Percentiles rank a stretch among this genome's conserved stretches.
These are phyloP conservation scores for Diglossa brunneiventris DNA, from an alignment of 2,113 vertebrate species.

Conservation along the genomic window DNA sequence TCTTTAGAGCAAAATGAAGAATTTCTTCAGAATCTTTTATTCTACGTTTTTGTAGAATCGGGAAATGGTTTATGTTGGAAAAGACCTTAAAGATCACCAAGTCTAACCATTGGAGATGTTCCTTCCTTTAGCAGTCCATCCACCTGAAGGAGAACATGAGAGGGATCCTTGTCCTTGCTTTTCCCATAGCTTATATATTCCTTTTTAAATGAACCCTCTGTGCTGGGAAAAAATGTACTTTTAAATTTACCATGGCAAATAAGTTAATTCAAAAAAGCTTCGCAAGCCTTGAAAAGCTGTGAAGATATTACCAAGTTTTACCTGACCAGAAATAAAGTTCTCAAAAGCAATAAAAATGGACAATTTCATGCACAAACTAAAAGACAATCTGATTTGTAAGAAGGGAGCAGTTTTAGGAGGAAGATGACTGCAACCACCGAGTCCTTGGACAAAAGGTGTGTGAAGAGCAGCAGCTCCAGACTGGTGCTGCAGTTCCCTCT, in stretches of 20 bases:
- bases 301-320: background rate
- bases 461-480: background rate
- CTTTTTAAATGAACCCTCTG: background rate
- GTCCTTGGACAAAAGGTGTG: background rate
- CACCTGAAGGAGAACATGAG: background rate
- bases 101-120: background rate
- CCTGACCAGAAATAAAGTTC: background rate
- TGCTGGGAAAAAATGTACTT: background rate
- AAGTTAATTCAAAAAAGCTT: background rate
- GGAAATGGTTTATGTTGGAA: background rate
- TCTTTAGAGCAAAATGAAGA: background rate
- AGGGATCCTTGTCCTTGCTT: background rate
- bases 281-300: background rate
- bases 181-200: background rate
- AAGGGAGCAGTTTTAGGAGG: background rate
- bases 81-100: background rate
- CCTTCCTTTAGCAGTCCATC: background rate
- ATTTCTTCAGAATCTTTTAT: background rate
- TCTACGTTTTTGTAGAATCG: background rate
- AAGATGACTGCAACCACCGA: rapidly evolving
- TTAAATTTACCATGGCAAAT: background rate
- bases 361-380: background rate
- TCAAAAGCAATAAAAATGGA: background rate
- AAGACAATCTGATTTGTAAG: background rate
- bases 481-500: conserved; percentile 36